Base-by-base conservation (phyloP, 2,113 vertebrate species). In the Poeciliopsis retropinna region DNA sequence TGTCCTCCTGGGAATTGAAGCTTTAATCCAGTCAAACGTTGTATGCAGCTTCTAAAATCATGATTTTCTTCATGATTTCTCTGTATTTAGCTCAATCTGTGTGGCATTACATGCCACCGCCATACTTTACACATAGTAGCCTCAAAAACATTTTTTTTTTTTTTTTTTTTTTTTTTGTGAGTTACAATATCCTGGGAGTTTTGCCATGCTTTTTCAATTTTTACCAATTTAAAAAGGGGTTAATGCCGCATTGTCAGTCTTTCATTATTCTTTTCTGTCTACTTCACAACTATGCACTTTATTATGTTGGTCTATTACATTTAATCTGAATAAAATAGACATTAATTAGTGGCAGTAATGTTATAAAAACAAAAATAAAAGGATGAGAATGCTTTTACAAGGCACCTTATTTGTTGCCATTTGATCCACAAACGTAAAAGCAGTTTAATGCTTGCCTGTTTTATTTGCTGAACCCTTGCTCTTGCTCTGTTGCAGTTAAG, bases 401-500 rank as follows among this genome's bases (percentile, higher is more conserved):
- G 51, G 19, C 77, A 76, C 69, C 60, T 32, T 25, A 44, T 44
- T 67, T 60, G 37, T 84, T 93, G 93, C 93, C 92, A 88, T 87
- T 88, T 81, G 85, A 85, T 85, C 64, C 31, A 12, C 70, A 41
- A 62, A 82, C 79, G 19, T 19, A 85, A 87, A 90, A 93, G 93
- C 95, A 93, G 67, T 94, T 95, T 93, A 94, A 95, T 95, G 96
- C 95, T 96, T 94, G 92, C 94, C 87, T 94, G 91, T 95, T 94
- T 96, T 84, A 95, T 97, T 98, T 97, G 97, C 95, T 97, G 96
- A 98, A 98, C 96, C 97, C 97, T 99, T 97, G 97, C 97, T 99
- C 97, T 97, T 89, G 96, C 95, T 97, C 96, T 95, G 94, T 97
- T 97, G 95, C 96, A 96, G 81, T 90, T 86, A 67, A 83, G 95